Evolutionary conservation across 1,140 invertebrate genomes (phyloP).

Genomic region (Delia radicum): DNA sequence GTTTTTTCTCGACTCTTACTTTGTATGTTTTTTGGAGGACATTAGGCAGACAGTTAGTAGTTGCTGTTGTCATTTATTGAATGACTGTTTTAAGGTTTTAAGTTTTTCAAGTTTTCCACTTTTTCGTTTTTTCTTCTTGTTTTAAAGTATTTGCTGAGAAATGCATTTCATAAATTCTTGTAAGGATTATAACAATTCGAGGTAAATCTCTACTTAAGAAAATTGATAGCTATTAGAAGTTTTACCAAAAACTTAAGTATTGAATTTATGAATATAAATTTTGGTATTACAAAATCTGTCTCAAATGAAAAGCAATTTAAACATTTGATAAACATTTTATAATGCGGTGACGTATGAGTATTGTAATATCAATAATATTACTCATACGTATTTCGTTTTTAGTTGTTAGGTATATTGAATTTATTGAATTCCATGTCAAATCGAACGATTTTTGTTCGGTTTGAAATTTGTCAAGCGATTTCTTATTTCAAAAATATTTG

Average conservation of each 20-base stretch:
- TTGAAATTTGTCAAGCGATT: too few relatives aligned
- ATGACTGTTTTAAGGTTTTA: neutral
- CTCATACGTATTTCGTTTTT: too few relatives aligned
- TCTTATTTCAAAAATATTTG: too few relatives aligned
- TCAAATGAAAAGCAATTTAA: too few relatives aligned
- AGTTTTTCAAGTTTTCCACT: neutral
- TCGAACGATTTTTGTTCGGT: too few relatives aligned
- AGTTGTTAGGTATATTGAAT: too few relatives aligned
- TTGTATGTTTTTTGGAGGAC: too few relatives aligned
- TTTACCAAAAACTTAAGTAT: neutral
- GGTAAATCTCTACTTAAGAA: slow-evolving; percentile 1
- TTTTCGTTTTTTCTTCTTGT: neutral
- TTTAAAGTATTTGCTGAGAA: neutral
- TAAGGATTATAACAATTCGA: neutral
- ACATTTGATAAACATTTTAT: too few relatives aligned
- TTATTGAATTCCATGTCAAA: too few relatives aligned
- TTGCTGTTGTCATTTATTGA: neutral
- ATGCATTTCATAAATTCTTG: neutral
- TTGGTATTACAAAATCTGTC: too few relatives aligned
- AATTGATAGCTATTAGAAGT: neutral
- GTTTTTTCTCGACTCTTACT: neutral
- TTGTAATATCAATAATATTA: too few relatives aligned
- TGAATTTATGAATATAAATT: neutral
- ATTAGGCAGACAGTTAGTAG: neutral
- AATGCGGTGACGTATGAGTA: too few relatives aligned